These are phyloP conservation scores for Rhadina sibilatrix DNA, from an alignment of 2,113 vertebrate genomes.

Conservation along the genomic window DNA sequence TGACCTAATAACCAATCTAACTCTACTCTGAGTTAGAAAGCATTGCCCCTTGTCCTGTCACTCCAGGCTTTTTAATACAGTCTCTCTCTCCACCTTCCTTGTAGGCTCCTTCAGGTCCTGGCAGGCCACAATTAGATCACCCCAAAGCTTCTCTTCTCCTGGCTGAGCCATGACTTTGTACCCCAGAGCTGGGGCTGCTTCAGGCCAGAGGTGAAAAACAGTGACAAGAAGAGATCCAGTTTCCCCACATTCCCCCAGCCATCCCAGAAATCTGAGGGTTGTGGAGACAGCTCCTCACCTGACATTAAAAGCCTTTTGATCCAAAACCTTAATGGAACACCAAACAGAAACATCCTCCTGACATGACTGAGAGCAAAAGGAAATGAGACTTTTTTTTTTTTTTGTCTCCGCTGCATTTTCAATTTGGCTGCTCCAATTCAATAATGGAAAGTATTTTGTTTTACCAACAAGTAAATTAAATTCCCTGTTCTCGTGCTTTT, in stretches of 20 bases:
- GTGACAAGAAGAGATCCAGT: neutral
- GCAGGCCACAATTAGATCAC: neutral
- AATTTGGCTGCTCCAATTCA: constrained; percentile 42
- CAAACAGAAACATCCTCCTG: constrained; percentile 49
- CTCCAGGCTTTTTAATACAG: neutral
- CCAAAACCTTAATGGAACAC: constrained; percentile 37
- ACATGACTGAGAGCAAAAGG: constrained; percentile 56
- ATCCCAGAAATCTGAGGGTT: neutral
- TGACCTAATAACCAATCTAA: neutral
- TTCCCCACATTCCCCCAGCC: neutral
- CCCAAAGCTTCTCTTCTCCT: neutral
- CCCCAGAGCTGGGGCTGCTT: neutral
- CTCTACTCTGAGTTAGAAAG: neutral
- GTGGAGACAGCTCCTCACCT: neutral
- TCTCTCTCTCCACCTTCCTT: neutral
- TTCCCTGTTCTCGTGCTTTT: neutral
- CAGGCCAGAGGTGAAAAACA: neutral
- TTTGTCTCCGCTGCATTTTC: neutral
- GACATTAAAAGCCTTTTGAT: neutral
- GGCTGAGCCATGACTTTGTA: neutral
- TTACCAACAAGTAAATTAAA: constrained; percentile 57
- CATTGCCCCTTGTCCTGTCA: neutral
- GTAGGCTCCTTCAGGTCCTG: neutral
- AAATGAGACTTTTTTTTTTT: constrained; percentile 39
- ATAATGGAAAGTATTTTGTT: constrained; percentile 64